Evolutionary conservation across 2,888 invertebrate species (phyloP), one percentile per base, ranked within the genome.

Genomic region (Drosophila cracens): DNA sequence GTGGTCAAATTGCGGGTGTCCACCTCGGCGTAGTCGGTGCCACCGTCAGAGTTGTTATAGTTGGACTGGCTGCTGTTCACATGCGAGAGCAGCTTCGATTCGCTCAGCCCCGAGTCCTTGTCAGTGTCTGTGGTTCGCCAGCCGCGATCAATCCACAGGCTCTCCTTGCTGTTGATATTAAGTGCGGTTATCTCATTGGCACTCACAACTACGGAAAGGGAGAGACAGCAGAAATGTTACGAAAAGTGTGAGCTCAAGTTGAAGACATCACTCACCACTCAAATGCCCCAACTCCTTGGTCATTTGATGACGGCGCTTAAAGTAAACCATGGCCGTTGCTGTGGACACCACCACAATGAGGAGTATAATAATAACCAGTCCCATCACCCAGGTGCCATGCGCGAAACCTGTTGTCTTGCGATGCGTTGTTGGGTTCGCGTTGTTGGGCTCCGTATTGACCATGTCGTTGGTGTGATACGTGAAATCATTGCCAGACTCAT

Each of bases 1-100:
- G 96, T 96, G 65, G 96, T 96, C 92, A 96, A 93, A 87, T 95
- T 95, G 60, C 94, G 93, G 7, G 95, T 94, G 88, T 95, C 95
- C 38, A 96, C 95, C 92, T 96, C 95, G 4, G 96, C 96, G 87
- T 96, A 96, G 92, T 96, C 95, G 0, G 95, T 95, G 60, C 94
- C 94, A 4, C 92, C 93, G 82, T 93, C 93, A 1, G 92, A 91
- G 76, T 91, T 93, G 74, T 92, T 93, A 74, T 92, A 93, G 81
- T 93, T 93, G 69, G 92, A 93, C 81, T 93, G 93, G 58, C 92
- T 93, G 78, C 92, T 93, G 74, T 93, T 93, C 74, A 94, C 93
- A 76, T 93, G 93, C 76, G 95, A 94, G 52, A 95, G 91, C 51
- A 95, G 93, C 87, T 95, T 95, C 18, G 95, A 95, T 83, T 94